Evolutionary conservation across 2,888 invertebrate genomes (phyloP), one percentile per base, ranked within the genome.

Genomic region (Cosmorhoe ocellata): DNA sequence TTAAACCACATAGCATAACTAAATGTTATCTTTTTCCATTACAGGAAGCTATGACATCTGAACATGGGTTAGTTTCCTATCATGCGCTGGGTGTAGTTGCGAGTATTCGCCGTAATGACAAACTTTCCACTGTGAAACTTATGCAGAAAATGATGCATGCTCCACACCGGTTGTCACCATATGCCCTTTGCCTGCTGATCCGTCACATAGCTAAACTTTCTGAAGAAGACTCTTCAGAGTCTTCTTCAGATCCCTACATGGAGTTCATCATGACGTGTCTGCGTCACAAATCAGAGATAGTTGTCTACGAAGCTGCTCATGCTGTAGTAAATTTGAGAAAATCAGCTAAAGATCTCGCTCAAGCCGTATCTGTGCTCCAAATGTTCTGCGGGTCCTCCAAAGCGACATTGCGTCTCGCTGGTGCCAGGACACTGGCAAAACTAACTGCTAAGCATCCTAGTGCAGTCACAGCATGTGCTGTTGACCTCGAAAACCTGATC

Each of bases 201-300:
- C 94, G 99, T 55, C 96, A 99, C 74, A 96, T 98, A 0, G 96
- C 97, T 49, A 98, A 98, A 79, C 90, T 99, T 7, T 97, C 98
- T 54, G 98, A 98, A 71, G 97, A 98, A 69, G 98, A 98, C 61
- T 93, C 93, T 9, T 91, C 93, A 0, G 91, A 92, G 9, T 88
- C 93, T 0, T 94, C 95, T 32, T 94, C 94, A 37, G 94, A n/a
- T n/a, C n/a, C 94, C 0, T 92, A 97, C 68, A 95, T 98, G 67
- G 95, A 96, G 34, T 99, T 98, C 74, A 96, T 99, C 41, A 98
- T 99, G 76, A 93, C 94, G 8, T 99, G 98, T 76, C 91, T 99
- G 37, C 93, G 99, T 0, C 98, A 99, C 81, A 99, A 99, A 89
- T 98, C 97, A 28, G 99, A 99, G 90, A 98, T 99, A 95, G 99